phyloP scores from a whole-genome alignment of 2,888 invertebrate species.

The Noctua pronuba region DNA sequence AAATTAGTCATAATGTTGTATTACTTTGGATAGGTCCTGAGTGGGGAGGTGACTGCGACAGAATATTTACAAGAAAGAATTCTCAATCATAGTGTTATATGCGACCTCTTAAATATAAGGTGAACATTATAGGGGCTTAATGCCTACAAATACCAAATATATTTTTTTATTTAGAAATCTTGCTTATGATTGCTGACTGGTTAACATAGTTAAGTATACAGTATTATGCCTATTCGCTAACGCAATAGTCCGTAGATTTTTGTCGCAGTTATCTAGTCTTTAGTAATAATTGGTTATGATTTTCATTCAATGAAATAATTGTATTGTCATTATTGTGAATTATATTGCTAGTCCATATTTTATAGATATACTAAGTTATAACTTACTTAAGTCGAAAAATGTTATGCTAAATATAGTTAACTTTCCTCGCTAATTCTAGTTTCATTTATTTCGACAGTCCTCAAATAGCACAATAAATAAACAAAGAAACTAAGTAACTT shows the following conservation, averaged over 20 bases:
- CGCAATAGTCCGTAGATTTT: conserved; percentile 52
- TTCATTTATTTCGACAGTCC: conserved; percentile 51
- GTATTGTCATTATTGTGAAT: conserved; percentile 68
- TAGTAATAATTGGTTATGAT: conserved; percentile 55
- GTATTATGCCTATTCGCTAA: conserved; percentile 56
- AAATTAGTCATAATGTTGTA: conserved; percentile 58
- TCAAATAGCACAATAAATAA: not conserved
- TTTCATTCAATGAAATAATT: conserved; percentile 62
- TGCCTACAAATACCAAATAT: conserved; percentile 52
- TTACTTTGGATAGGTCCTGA: conserved; percentile 63
- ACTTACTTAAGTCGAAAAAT: conserved; percentile 76
- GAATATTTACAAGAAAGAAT: conserved; percentile 63
- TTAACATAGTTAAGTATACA: conserved; percentile 54
- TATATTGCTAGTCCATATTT: conserved; percentile 82
- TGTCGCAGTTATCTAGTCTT: conserved; percentile 63
- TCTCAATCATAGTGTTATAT: conserved; percentile 52
- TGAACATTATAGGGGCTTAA: conserved; percentile 43
- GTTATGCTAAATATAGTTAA: conserved; percentile 85
- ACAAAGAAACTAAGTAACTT: not conserved
- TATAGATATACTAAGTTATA: conserved; percentile 75
- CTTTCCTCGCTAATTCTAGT: conserved; percentile 75
- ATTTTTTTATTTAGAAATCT: conserved; percentile 55
- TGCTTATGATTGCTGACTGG: conserved; percentile 57
- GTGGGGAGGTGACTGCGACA: conserved; percentile 62
- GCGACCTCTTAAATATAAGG: conserved; percentile 60